Conservation (phyloP, 2,888 invertebrate genomes). For the Eutolmus rufibarbis region DNA sequence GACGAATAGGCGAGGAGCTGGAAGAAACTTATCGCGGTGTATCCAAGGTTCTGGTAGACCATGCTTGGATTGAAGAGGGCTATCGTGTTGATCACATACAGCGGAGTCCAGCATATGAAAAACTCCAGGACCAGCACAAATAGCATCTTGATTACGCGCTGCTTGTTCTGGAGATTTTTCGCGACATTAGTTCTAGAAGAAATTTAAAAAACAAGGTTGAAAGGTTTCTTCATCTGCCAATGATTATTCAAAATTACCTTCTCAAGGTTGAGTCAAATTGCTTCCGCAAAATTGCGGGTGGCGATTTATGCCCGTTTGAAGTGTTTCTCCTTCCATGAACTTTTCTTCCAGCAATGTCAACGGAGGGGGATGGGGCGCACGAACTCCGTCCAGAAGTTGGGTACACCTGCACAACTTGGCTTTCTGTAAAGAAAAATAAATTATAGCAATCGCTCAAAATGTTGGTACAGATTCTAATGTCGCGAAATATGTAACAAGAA, state of each 20-base stretch:
- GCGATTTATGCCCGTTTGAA: constrained; percentile 41
- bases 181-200: constrained; percentile 52
- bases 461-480: background rate
- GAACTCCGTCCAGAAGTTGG: background rate
- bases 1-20: constrained; percentile 83
- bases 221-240: background rate
- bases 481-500: background rate
- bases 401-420: constrained; percentile 42
- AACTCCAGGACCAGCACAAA: constrained; percentile 91
- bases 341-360: background rate
- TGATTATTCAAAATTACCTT: constrained; percentile 11
- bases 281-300: constrained; percentile 15
- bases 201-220: background rate
- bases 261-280: constrained; percentile 44
- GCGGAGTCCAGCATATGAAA: constrained; percentile 90
- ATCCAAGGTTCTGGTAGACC: constrained; percentile 75
- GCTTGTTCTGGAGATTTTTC: constrained; percentile 59
- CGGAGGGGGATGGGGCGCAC: background rate
- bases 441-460: background rate
- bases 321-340: constrained; percentile 48
- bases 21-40: constrained; percentile 75
- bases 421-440: constrained; percentile 33
- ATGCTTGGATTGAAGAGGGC: constrained; percentile 76
- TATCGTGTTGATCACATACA: constrained; percentile 79
- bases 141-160: constrained; percentile 80